phyloP scores from a whole-genome alignment of 2,888 invertebrate genomes.

The Electrophaes corylata region DNA sequence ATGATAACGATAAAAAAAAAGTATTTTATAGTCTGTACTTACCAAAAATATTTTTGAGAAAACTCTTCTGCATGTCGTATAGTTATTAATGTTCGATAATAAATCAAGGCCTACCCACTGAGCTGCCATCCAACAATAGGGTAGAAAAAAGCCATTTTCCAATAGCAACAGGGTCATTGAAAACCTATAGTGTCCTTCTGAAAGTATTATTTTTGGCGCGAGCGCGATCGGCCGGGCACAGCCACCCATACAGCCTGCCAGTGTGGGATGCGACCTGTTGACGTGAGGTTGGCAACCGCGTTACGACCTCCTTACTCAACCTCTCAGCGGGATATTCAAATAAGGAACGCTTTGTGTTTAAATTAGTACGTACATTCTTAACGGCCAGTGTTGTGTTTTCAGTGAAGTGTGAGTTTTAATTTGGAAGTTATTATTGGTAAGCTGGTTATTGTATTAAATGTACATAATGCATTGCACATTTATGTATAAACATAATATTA shows the following conservation, averaged over 20 bases:
- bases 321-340: conserved; percentile 60
- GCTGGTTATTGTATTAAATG: background rate
- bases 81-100: conserved; percentile 28
- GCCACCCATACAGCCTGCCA: conserved; percentile 44
- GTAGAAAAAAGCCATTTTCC: conserved; percentile 73
- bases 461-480: background rate
- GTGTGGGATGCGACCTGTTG: conserved; percentile 82
- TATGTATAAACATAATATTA: too few species aligned
- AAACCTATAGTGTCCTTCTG: conserved; percentile 72
- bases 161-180: conserved; percentile 74
- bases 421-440: conserved; percentile 18
- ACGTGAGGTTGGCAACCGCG: conserved; percentile 70
- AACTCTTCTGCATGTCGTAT: too few species aligned
- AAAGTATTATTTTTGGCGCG: conserved; percentile 81
- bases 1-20: too few species aligned
- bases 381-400: conserved; percentile 34
- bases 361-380: conserved; percentile 36
- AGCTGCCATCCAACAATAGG: conserved; percentile 59
- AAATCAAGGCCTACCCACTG: conserved; percentile 54
- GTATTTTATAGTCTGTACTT: too few species aligned
- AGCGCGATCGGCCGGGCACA: conserved; percentile 67
- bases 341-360: conserved; percentile 45
- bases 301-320: conserved; percentile 44
- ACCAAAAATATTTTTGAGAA: too few species aligned
- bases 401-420: conserved; percentile 18